phyloP scores from a whole-genome alignment of 2,113 vertebrate genomes.

The Sebastes fasciatus region DNA sequence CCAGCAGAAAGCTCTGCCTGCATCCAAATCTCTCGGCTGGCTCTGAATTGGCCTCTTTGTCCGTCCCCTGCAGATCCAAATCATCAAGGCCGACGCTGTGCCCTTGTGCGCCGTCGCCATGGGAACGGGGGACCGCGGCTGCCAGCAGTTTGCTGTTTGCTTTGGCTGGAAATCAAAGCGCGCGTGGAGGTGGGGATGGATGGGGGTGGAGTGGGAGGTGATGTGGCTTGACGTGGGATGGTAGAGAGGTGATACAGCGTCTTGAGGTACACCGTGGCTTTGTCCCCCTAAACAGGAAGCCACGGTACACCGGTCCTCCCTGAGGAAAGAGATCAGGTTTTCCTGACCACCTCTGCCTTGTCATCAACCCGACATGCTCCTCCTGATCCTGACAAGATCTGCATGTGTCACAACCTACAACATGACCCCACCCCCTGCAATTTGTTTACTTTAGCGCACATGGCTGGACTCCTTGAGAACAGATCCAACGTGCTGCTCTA shows the following conservation, averaged over 20 bases:
- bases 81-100: conserved; percentile 80
- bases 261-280: conserved; percentile 69
- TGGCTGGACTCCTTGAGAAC: conserved; percentile 51
- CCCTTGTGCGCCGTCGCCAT: conserved; percentile 74
- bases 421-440: conserved; percentile 22
- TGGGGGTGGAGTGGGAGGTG: conserved; percentile 60
- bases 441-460: conserved; percentile 65
- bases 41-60: conserved; percentile 89
- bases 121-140: conserved; percentile 73
- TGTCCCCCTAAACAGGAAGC: conserved; percentile 75
- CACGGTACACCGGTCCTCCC: conserved; percentile 55
- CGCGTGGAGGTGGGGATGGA: conserved; percentile 65
- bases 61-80: conserved; percentile 81
- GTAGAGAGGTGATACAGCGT: conserved; percentile 74
- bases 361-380: conserved; percentile 63
- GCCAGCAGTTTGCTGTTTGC: conserved; percentile 83
- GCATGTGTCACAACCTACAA: conserved; percentile 54
- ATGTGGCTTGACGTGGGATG: conserved; percentile 70
- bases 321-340: conserved; percentile 59
- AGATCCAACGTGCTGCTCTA: conserved; percentile 51
- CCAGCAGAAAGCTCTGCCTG: conserved; percentile 76
- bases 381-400: conserved; percentile 73
- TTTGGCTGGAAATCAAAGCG: conserved; percentile 87
- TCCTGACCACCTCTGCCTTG: conserved; percentile 72
- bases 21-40: conserved; percentile 61